Evolutionary conservation across 1,140 invertebrate species (phyloP), one percentile per base, ranked within the genome.

Genomic region (Drosophila sechellia): DNA sequence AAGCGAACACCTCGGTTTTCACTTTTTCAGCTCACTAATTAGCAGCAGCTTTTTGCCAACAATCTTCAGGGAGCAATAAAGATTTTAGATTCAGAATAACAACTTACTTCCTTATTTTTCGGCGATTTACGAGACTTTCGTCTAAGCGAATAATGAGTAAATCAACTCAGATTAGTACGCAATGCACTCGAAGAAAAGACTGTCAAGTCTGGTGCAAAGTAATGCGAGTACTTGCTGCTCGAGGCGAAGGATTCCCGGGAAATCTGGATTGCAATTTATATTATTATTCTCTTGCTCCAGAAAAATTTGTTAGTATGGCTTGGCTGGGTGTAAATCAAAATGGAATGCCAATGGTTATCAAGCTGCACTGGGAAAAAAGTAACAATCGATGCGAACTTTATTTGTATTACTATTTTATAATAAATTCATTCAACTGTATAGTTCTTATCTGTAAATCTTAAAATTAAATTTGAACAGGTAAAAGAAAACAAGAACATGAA

Each of bases 61-160:
- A 39, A 42, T 71, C 65, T 49, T 34, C 20, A 27, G n/a, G 37
- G 13, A 57, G 42, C 52, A 43, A 70, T 70, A 57, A 70, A 70
- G 68, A 70, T 70, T 70, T 70, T 34, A 52, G 52, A 70, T 70
- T 70, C 34, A 52, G 52, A 70, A 70, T 70, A 70, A 70, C 68
- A 70, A 57, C 68, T 70, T 70, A 71, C 57, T 71, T 49, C 35
- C 68, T 57, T 64, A 49, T 71, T 71, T 49, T 57, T 70, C 52
- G 43, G 35, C 49, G 52, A 70, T 49, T 71, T 57, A 71, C 68
- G 68, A 48, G 68, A 37, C 43, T 48, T 48, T 70, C 27, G 68
- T 11, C 50, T 22, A 70, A 70, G 65, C 68, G 64, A 20, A 22
- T 37, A 52, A 71, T 71, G 68, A 49, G 65, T 71, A 71, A 70